Evolutionary conservation across 1,140 invertebrate genomes (phyloP), one percentile per base, ranked within the genome.

Genomic region (Lineus longissimus): DNA sequence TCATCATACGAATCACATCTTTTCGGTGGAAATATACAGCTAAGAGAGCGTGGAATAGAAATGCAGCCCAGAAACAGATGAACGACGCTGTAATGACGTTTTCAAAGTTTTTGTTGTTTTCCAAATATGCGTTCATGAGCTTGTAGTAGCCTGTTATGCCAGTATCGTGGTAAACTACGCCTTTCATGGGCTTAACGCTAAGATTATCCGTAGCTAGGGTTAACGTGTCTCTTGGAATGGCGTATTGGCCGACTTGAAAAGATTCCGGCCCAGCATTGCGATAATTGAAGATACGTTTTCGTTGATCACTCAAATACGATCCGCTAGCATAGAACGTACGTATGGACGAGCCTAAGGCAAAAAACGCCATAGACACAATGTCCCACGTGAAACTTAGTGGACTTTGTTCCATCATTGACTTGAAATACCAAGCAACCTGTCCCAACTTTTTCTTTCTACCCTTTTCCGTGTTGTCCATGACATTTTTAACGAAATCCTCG

Each of bases 311-410:
- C 4, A 51, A n/a, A 51, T 51, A 51, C n/a, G 47, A 23, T 6
- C 47, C 47, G 47, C 47, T 51, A 9, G 47, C 47, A 51, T 51
- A 51, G 25, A 51, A 51, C 6, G 47, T 51, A n/a, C 47, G 47
- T 7, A 51, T 51, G 25, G 47, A 51, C 47, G 47, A 51, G 47
- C 47, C 47, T 51, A 51, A 51, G 47, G 47, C 47, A n/a, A 51
- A 51, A 51, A 51, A 51, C n/a, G n/a, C 47, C 47, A 51, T 51
- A 4, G 47, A 51, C 25, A 51, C 47, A n/a, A 51, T 51, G n/a
- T 51, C 47, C 47, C 47, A 51, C n/a, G n/a, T 51, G 47, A 51
- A 51, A 51, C 47, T 51, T 51, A 51, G 47, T 51, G 47, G 47
- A 51, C 47, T 51, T n/a, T 51, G 47, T n/a, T 51, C 47, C 47